Conservation (phyloP, 2,113 vertebrate species). For the Aspidoscelis tigris region DNA sequence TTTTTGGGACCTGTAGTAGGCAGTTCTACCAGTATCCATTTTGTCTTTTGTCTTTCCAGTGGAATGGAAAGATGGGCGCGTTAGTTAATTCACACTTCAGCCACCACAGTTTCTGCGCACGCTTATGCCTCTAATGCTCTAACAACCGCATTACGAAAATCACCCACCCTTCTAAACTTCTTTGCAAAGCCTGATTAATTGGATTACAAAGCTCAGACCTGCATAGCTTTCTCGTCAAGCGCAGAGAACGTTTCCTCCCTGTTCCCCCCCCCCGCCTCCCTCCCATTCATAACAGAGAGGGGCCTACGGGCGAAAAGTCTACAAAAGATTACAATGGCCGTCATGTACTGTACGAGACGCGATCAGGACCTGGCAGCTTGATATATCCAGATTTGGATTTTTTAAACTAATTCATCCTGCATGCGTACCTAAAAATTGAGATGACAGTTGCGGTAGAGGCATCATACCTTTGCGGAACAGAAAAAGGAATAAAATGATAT, state of each 20-base stretch:
- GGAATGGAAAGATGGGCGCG: not conserved
- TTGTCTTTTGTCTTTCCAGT: not conserved
- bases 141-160: not conserved
- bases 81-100: not conserved
- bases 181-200: constrained; percentile 2
- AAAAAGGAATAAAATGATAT: constrained; percentile 48
- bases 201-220: not conserved
- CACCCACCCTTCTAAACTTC: not conserved
- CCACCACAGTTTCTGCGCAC: not conserved
- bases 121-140: not conserved
- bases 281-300: not conserved
- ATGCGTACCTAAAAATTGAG: not conserved
- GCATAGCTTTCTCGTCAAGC: not conserved
- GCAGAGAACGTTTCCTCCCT: not conserved
- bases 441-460: not conserved
- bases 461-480: constrained; percentile 38
- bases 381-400: constrained; percentile 14
- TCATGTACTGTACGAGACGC: not conserved
- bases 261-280: no score
- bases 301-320: not conserved
- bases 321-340: not conserved
- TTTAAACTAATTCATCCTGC: constrained; percentile 1
- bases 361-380: no score
- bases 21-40: no score
- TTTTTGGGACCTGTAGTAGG: no score